phyloP scores from a whole-genome alignment of 2,888 invertebrate genomes.

The Pecten maximus region DNA sequence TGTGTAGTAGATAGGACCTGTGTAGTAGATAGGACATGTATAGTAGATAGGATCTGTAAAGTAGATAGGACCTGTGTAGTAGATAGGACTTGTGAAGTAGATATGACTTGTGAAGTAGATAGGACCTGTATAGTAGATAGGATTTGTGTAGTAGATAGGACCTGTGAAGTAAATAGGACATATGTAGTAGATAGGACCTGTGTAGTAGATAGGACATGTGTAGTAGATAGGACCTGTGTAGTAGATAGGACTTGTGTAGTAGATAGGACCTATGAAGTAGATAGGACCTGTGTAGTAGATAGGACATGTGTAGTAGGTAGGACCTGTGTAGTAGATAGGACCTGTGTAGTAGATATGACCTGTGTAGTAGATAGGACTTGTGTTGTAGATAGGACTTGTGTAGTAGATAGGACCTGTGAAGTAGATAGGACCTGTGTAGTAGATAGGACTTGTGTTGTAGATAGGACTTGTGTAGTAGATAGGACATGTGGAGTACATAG shows the following conservation, averaged over 20 bases:
- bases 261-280: background rate
- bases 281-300: background rate
- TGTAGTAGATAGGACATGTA: background rate
- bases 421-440: background rate
- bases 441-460: too few relatives aligned
- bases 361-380: background rate
- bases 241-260: background rate
- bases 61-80: background rate
- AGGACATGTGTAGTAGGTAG: too few relatives aligned
- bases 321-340: background rate
- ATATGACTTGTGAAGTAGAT: background rate
- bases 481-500: background rate
- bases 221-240: background rate
- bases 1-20: background rate
- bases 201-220: background rate
- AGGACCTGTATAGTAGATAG: background rate
- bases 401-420: background rate
- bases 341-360: background rate
- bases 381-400: background rate
- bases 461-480: background rate
- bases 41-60: background rate
- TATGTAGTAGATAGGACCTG: background rate
- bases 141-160: background rate
- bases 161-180: too few relatives aligned
- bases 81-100: background rate